Evolutionary conservation across 2,888 invertebrate species (phyloP).

Genomic region (Mesopsocus fuscifrons): DNA sequence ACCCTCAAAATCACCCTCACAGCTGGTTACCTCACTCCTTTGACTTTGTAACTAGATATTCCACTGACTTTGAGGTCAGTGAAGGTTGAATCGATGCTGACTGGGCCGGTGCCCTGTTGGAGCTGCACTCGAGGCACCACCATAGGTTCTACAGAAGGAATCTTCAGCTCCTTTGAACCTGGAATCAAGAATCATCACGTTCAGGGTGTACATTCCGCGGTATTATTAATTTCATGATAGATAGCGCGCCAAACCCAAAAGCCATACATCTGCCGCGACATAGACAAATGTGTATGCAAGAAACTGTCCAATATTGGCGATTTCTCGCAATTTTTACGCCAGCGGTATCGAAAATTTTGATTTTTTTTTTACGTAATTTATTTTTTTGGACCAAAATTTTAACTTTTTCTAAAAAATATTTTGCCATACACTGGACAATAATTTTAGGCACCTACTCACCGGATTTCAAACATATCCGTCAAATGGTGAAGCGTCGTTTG

Average conservation of each 20-base stretch:
- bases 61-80: neutral
- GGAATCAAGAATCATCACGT: neutral
- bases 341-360: too few species aligned
- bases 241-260: too few species aligned
- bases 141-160: slow-evolving; percentile 1
- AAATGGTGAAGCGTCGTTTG: too few species aligned
- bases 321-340: too few species aligned
- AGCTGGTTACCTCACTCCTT: neutral
- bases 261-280: neutral
- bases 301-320: too few species aligned
- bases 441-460: too few species aligned
- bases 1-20: neutral
- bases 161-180: neutral
- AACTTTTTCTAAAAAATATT: too few species aligned
- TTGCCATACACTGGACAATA: too few species aligned
- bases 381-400: too few species aligned
- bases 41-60: neutral
- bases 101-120: neutral
- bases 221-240: neutral
- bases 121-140: neutral
- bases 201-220: neutral
- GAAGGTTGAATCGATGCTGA: neutral
- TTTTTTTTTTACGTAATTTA: too few species aligned
- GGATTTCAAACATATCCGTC: too few species aligned
- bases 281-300: neutral